Percentiles rank a stretch among this genome's conserved stretches.
These are phyloP conservation scores for Peromyscus californicus DNA, from an alignment of 2,113 vertebrate species.

Conservation along the genomic window DNA sequence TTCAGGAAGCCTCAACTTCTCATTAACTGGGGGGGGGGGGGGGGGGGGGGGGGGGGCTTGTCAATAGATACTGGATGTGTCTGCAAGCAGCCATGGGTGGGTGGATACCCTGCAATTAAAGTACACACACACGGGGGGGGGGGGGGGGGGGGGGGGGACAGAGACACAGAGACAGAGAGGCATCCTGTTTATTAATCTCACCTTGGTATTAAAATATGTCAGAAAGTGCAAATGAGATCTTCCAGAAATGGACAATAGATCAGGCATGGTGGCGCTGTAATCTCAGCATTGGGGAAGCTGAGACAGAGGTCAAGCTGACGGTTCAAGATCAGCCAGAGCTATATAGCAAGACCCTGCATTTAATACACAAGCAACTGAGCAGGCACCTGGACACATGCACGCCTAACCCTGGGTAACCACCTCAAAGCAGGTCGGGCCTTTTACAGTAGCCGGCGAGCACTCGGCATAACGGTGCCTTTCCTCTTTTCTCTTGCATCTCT, in stretches of 20 bases:
- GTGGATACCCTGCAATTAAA: slow-evolving; percentile 91
- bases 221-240: slow-evolving; percentile 64
- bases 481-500: background rate
- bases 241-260: slow-evolving; percentile 5
- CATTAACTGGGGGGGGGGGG: too few relatives aligned
- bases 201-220: slow-evolving; percentile 70
- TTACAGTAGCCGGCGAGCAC: background rate
- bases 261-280: background rate
- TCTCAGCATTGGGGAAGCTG: background rate
- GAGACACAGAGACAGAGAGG: too few relatives aligned
- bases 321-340: background rate
- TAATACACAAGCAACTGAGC: background rate
- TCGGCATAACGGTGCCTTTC: background rate
- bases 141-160: too few relatives aligned
- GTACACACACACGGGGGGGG: slow-evolving; percentile 61
- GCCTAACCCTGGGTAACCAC: accelerated
- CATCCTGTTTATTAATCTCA: slow-evolving; percentile 57
- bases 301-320: too few relatives aligned
- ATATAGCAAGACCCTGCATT: background rate
- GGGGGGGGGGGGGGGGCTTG: too few relatives aligned
- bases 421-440: background rate
- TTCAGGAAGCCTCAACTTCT: slow-evolving; percentile 72
- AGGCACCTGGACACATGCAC: background rate
- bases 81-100: slow-evolving; percentile 85
- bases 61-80: slow-evolving; percentile 87